A percentile compares a stretch with the other conserved stretches of the same genome.
phyloP scores from a whole-genome alignment of 2,888 invertebrate species.

The Tenodera sinensis region DNA sequence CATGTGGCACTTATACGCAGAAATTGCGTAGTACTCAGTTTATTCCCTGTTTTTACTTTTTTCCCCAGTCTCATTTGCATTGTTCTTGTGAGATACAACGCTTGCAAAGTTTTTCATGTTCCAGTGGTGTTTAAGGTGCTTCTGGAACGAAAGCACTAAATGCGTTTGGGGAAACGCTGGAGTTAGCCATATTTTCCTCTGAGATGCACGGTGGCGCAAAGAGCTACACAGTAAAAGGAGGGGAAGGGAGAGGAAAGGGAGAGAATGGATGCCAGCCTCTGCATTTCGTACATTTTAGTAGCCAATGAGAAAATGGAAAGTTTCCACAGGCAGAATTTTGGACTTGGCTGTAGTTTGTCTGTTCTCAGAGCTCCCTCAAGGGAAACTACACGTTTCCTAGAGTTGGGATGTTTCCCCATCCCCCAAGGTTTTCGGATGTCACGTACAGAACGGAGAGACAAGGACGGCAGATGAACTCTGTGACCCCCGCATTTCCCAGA shows the following conservation, averaged over 20 bases:
- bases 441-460: background rate
- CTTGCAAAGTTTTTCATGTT: background rate
- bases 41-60: too few relatives aligned
- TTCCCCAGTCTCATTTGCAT: too few relatives aligned
- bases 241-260: background rate
- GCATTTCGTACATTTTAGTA: slow-evolving; percentile 5
- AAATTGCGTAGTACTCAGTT: too few relatives aligned
- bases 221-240: background rate
- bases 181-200: background rate
- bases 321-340: background rate
- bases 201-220: background rate
- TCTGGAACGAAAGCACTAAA: background rate
- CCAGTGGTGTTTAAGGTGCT: background rate
- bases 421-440: background rate
- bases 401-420: background rate
- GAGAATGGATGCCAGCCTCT: slow-evolving; percentile 3
- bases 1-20: too few relatives aligned
- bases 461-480: background rate
- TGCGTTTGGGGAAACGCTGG: background rate
- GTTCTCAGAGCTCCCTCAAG: background rate
- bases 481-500: slow-evolving; percentile 2
- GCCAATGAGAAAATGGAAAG: slow-evolving; percentile 10
- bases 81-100: background rate
- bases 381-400: background rate
- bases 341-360: background rate